Evolutionary conservation across 2,888 invertebrate genomes (phyloP).

Genomic region (Eristalis tenax): DNA sequence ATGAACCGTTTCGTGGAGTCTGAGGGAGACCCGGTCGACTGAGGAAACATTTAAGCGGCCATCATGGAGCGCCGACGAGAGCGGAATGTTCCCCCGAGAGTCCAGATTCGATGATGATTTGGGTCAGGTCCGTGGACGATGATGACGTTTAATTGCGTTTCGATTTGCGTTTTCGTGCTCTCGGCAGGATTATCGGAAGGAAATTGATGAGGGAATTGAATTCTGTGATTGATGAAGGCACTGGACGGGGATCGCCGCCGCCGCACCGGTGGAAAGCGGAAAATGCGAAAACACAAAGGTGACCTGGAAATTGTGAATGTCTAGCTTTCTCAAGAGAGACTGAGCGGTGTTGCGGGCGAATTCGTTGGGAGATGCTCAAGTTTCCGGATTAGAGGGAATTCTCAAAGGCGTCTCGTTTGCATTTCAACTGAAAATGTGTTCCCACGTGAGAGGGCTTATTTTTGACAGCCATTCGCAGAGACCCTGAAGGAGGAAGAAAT

Average conservation of each 20-base stretch:
- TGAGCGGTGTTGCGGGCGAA: too few species aligned
- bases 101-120: conserved; percentile 48
- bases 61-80: not conserved
- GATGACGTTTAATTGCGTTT: conserved; percentile 69
- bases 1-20: conserved; percentile 44
- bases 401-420: too few species aligned
- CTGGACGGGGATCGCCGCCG: not conserved
- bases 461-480: too few species aligned
- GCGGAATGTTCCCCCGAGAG: not conserved
- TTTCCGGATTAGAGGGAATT: too few species aligned
- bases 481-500: too few species aligned
- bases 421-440: too few species aligned
- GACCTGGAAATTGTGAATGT: conserved; percentile 2
- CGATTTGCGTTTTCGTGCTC: conserved; percentile 35
- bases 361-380: too few species aligned
- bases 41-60: not conserved
- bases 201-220: conserved; percentile 66
- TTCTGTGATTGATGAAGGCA: conserved; percentile 52
- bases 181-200: conserved; percentile 32
- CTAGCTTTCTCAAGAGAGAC: not conserved
- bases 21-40: not conserved
- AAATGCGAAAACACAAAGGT: conserved; percentile 5
- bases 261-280: conserved; percentile 44
- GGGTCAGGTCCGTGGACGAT: conserved; percentile 62
- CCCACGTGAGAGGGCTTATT: too few species aligned